Percentiles rank a stretch among this genome's conserved stretches.
Evolutionary conservation across 1,140 invertebrate genomes (phyloP).

Genomic region (Mercenaria mercenaria): DNA sequence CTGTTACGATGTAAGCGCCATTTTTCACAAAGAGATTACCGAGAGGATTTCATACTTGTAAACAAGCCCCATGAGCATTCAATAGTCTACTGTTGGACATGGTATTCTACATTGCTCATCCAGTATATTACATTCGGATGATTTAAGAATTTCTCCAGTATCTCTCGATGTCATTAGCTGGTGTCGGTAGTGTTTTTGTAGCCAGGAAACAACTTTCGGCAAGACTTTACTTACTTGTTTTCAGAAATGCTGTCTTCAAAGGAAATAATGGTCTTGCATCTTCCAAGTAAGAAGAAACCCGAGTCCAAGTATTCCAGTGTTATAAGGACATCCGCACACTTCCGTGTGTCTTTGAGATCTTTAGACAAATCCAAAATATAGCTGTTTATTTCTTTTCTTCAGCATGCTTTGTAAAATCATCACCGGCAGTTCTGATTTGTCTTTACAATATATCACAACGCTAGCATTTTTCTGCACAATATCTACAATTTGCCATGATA

Average conservation of each 20-base stretch:
- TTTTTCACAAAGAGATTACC: slow-evolving; percentile 60
- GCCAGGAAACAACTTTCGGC: too few relatives aligned
- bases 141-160: too few relatives aligned
- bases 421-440: background rate
- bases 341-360: background rate
- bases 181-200: background rate
- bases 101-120: too few relatives aligned
- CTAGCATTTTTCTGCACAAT: background rate
- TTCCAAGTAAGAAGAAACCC: background rate
- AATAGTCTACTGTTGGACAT: too few relatives aligned
- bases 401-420: background rate
- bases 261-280: background rate
- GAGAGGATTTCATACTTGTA: too few relatives aligned
- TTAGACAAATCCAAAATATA: background rate
- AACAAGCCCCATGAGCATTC: too few relatives aligned
- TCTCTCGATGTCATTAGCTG: too few relatives aligned
- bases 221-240: background rate
- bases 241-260: background rate
- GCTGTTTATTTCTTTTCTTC: background rate
- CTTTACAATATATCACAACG: background rate
- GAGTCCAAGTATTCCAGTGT: background rate
- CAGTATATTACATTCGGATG: too few relatives aligned
- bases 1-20: slow-evolving; percentile 76
- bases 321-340: background rate
- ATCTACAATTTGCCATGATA: background rate